phyloP scores from a whole-genome alignment of 2,113 vertebrate species.

The Chloropsis cyanopogon region DNA sequence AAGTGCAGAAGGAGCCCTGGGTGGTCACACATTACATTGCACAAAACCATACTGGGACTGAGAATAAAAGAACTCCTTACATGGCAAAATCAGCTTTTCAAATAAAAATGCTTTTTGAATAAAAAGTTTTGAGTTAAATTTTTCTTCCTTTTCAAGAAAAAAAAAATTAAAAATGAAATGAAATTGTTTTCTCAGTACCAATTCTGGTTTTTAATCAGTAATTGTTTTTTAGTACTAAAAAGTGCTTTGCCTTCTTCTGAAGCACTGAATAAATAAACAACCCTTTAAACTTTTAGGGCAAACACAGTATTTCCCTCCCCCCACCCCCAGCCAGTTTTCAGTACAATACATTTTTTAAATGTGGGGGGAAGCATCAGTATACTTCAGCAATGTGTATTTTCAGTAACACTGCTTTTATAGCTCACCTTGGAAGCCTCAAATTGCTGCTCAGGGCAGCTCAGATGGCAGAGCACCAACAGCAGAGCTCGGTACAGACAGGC shows the following conservation, averaged over 20 bases:
- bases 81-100: not conserved
- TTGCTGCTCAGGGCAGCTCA: not conserved
- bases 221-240: not conserved
- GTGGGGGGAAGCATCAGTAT: not conserved
- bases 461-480: not conserved
- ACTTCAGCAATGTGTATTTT: not conserved
- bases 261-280: not conserved
- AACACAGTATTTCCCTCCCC: not conserved
- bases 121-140: not conserved
- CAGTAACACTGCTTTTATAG: not conserved
- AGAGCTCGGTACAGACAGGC: not conserved
- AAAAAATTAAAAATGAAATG: not conserved
- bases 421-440: not conserved
- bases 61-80: not conserved
- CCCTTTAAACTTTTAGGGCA: not conserved
- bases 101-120: not conserved
- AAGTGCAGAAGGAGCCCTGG: not conserved
- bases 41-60: not conserved
- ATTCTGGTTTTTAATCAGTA: not conserved
- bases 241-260: not conserved
- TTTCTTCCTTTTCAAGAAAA: not conserved
- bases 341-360: not conserved
- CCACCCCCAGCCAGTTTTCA: fast-evolving
- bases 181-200: not conserved
- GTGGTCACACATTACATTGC: not conserved